Conservation (phyloP, 2,113 vertebrate species). For the Bubo blakistoni region DNA sequence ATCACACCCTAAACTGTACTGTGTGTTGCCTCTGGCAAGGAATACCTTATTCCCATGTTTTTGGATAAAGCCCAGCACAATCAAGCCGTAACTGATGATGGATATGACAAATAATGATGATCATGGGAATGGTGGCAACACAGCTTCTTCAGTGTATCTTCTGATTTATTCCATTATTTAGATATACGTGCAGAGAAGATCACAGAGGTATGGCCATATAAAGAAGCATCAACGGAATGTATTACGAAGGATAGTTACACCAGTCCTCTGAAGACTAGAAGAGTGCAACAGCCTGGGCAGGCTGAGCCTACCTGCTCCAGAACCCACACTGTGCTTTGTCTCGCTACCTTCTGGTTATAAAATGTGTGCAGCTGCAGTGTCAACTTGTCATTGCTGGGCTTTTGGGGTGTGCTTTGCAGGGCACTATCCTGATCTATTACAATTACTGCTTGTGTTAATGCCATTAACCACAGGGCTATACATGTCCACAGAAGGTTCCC, state of each 20-base stretch:
- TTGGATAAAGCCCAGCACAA: constrained; percentile 11
- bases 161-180: background rate
- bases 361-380: background rate
- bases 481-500: fast-evolving
- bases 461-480: background rate
- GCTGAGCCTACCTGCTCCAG: background rate
- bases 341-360: background rate
- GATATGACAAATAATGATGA: background rate
- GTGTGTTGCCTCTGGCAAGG: background rate
- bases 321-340: background rate
- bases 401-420: background rate
- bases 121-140: background rate
- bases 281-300: background rate
- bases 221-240: background rate
- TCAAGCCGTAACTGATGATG: background rate
- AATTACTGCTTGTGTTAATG: background rate
- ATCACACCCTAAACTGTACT: background rate
- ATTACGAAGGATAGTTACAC: background rate
- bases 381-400: background rate
- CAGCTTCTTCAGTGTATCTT: background rate
- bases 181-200: background rate
- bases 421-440: background rate
- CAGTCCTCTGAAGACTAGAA: background rate
- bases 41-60: background rate
- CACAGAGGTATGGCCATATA: background rate